phyloP scores from a whole-genome alignment of 2,888 invertebrate genomes.

The Drosophila anomelani region DNA sequence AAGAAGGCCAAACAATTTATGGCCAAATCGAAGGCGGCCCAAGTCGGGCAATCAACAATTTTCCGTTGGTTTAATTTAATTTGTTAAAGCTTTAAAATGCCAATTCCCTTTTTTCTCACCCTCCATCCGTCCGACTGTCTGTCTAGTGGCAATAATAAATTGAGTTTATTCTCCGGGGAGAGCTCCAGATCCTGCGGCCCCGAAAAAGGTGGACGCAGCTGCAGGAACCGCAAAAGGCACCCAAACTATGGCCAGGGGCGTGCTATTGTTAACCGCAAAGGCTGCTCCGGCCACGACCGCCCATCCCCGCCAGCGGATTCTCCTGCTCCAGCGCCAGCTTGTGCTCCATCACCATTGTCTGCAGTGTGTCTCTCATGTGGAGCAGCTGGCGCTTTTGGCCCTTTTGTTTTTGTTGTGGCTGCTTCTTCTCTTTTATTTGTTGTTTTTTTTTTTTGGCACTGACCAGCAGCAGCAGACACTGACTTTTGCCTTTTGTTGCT shows the following conservation, averaged over 20 bases:
- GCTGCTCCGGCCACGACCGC: conserved; percentile 4
- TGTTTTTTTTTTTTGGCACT: conserved; percentile 27
- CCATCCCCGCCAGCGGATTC: conserved; percentile 7
- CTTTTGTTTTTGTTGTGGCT: conserved; percentile 32
- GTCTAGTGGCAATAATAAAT: conserved; percentile 75
- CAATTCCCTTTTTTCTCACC: conserved; percentile 54
- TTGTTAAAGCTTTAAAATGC: conserved; percentile 73
- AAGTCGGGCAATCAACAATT: conserved; percentile 55
- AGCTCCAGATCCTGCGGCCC: conserved; percentile 12
- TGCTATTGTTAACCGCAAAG: conserved; percentile 70
- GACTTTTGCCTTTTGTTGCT: conserved; percentile 64
- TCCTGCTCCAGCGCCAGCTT: conserved; percentile 9
- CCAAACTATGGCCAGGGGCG: conserved; percentile 65
- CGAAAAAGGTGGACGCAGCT: conserved; percentile 58
- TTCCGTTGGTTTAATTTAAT: conserved; percentile 70
- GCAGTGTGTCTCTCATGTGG: conserved; percentile 51
- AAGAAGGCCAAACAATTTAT: conserved; percentile 42
- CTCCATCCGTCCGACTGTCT: conserved; percentile 9
- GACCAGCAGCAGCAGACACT: conserved; percentile 44
- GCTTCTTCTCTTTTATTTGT: neutral
- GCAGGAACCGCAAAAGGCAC: conserved; percentile 69
- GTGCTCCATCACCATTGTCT: conserved; percentile 63
- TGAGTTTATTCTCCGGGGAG: conserved; percentile 74
- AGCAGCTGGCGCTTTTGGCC: conserved; percentile 57
- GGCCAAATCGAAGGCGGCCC: conserved; percentile 49